phyloP scores from a whole-genome alignment of 2,888 invertebrate genomes.

The Tinea pellionella region DNA sequence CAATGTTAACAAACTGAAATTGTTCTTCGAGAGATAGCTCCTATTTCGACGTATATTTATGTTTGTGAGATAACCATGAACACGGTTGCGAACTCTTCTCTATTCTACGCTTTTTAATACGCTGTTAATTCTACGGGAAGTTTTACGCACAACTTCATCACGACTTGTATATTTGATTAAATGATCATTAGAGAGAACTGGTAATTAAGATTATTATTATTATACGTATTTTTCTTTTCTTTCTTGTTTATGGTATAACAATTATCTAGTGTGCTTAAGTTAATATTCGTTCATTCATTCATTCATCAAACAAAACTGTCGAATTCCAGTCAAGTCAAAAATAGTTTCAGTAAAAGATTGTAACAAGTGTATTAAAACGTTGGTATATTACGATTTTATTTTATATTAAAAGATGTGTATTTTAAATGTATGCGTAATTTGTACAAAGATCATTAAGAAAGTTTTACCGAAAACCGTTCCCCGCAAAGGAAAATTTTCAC shows the following conservation, averaged over 20 bases:
- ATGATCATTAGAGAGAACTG: not conserved
- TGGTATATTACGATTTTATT: too few relatives aligned
- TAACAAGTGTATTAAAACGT: too few relatives aligned
- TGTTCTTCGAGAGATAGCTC: slow-evolving; percentile 30
- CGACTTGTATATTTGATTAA: not conserved
- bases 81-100: slow-evolving; percentile 29
- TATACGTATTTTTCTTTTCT: too few relatives aligned
- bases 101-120: slow-evolving; percentile 39
- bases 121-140: slow-evolving; percentile 16
- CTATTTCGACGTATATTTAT: slow-evolving; percentile 37
- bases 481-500: not conserved
- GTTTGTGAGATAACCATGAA: slow-evolving; percentile 40
- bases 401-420: too few relatives aligned
- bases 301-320: too few relatives aligned
- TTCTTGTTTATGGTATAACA: too few relatives aligned
- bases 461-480: not conserved
- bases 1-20: slow-evolving; percentile 51
- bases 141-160: not conserved
- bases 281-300: too few relatives aligned
- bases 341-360: too few relatives aligned
- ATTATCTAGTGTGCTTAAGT: too few relatives aligned
- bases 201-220: too few relatives aligned
- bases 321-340: too few relatives aligned
- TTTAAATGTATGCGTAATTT: too few relatives aligned
- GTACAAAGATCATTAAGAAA: not conserved